Base-by-base conservation (phyloP, 2,888 invertebrate species). In the Hololepta plana region DNA sequence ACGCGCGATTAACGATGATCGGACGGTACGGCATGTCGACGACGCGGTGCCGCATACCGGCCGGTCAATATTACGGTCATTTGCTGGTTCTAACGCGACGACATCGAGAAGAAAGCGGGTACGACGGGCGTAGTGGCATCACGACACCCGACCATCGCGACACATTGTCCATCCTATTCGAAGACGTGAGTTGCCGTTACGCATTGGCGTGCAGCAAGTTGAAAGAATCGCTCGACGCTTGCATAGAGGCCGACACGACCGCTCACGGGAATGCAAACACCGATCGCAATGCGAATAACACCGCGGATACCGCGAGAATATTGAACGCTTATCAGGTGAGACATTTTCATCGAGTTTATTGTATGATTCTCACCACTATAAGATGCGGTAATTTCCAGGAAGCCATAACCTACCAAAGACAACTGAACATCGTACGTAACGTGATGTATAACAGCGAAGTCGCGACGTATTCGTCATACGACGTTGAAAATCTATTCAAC, bases 31-130 rank as follows among this genome's bases (percentile, higher is more conserved):
- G 88, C 23, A 85, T 87, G 79, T 77, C 84, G 12, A 77, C 85
- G 0, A 80, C 84, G 28, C 72, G 84, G 39, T 87, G 87, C 44
- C 75, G 81, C 56, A 85, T 91, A 35, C 87, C 90, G 1, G 60
- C 90, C 17, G 91, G 90, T n/a, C 76, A 77, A 54, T 91, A 90
- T 55, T 91, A 84, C 49, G 91, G 91, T 0, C 88, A 90, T 51
- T 69, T 84, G 20, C 72, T 81, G 3, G 68, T 82, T 30, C 59
- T 87, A 24, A n/a, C 60, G 61, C 1, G 61, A 61, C 28, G 61
- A 62, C 44, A 49, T 59, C n/a, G n/a, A n/a, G n/a, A n/a, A n/a
- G n/a, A n/a, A n/a, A n/a, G n/a, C n/a, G n/a, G n/a, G n/a, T n/a
- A n/a, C n/a, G 4, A 38, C 40, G 21, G 37, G 43, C 10, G 37